These are phyloP conservation scores for Cololabis saira DNA, from an alignment of 2,113 vertebrate genomes.

Conservation along the genomic window DNA sequence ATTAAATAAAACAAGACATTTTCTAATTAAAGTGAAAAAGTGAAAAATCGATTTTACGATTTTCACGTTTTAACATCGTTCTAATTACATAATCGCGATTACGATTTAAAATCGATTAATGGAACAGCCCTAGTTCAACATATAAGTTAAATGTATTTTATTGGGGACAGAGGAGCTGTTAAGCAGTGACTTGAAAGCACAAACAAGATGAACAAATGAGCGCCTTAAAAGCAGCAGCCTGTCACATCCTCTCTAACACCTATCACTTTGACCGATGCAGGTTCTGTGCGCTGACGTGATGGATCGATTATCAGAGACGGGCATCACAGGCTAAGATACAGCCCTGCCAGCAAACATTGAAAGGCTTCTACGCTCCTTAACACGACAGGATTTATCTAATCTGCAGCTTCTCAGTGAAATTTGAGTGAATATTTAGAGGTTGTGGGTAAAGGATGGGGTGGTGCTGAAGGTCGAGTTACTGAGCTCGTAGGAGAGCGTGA, in stretches of 20 bases:
- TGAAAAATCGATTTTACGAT: too few relatives aligned
- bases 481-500: slow-evolving; percentile 21
- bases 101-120: too few relatives aligned
- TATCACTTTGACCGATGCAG: slow-evolving; percentile 52
- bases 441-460: neutral
- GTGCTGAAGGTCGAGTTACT: slow-evolving; percentile 31
- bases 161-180: slow-evolving; percentile 9
- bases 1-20: too few relatives aligned
- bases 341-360: slow-evolving; percentile 43
- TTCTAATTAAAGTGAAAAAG: too few relatives aligned
- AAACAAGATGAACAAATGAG: slow-evolving; percentile 43
- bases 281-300: slow-evolving; percentile 48
- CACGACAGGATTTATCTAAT: slow-evolving; percentile 13
- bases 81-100: too few relatives aligned
- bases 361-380: slow-evolving; percentile 11
- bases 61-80: too few relatives aligned
- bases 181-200: slow-evolving; percentile 8
- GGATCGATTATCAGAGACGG: slow-evolving; percentile 67
- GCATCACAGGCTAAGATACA: slow-evolving; percentile 56
- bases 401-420: slow-evolving; percentile 12
- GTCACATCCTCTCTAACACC: slow-evolving; percentile 57
- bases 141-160: too few relatives aligned
- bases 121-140: too few relatives aligned
- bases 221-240: slow-evolving; percentile 40
- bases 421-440: slow-evolving; percentile 13